Percentiles rank a stretch among this genome's conserved stretches.
Conservation (phyloP, 1,140 invertebrate species). For the Hycleus phaleratus region DNA sequence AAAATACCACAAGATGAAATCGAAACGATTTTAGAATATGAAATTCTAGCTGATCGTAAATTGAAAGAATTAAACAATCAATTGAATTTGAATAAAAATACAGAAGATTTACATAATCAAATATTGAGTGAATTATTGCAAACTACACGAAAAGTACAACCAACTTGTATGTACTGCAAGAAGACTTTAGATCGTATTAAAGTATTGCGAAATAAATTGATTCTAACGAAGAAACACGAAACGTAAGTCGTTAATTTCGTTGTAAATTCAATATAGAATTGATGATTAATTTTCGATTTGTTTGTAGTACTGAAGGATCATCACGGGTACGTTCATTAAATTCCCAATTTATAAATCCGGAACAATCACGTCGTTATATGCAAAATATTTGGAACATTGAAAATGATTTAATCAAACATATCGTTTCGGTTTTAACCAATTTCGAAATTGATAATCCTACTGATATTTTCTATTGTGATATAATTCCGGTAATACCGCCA, state of each 20-base stretch:
- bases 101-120: slow-evolving; percentile 51
- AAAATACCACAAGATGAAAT: slow-evolving; percentile 27
- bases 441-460: slow-evolving; percentile 56
- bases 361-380: slow-evolving; percentile 54
- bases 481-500: slow-evolving; percentile 78
- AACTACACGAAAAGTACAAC: slow-evolving; percentile 41
- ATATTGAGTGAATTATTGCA: slow-evolving; percentile 51
- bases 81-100: slow-evolving; percentile 48
- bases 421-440: slow-evolving; percentile 65
- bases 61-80: slow-evolving; percentile 7
- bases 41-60: slow-evolving; percentile 18
- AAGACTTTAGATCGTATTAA: slow-evolving; percentile 52
- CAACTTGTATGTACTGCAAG: slow-evolving; percentile 57
- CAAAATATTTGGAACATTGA: slow-evolving; percentile 72
- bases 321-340: neutral
- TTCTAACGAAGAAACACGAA: slow-evolving; percentile 41
- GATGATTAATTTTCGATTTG: slow-evolving; percentile 3
- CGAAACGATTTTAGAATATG: slow-evolving; percentile 13
- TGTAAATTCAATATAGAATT: too few relatives aligned
- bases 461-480: slow-evolving; percentile 83
- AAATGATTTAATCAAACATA: slow-evolving; percentile 55
- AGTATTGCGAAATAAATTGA: slow-evolving; percentile 52
- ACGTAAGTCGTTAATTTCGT: slow-evolving; percentile 2
- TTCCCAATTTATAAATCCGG: slow-evolving; percentile 32
- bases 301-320: slow-evolving; percentile 2